phyloP scores from a whole-genome alignment of 2,113 vertebrate genomes.

The Tauraco erythrolophus region DNA sequence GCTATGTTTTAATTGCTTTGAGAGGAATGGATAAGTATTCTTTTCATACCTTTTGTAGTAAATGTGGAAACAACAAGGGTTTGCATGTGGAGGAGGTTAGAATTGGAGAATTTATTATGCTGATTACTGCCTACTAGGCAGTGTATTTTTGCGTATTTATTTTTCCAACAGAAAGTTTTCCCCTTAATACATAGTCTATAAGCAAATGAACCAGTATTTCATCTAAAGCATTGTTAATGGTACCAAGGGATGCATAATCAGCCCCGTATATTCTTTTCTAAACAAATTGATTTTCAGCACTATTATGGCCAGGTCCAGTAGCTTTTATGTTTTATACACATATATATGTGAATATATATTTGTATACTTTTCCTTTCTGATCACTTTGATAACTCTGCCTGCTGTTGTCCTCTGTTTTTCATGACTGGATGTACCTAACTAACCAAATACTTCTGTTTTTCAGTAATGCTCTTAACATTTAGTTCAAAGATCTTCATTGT shows the following conservation, averaged over 20 bases:
- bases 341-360: background rate
- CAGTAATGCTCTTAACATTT: background rate
- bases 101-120: background rate
- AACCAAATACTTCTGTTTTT: conserved; percentile 29
- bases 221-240: background rate
- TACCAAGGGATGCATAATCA: conserved; percentile 38
- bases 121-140: background rate
- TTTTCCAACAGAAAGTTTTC: background rate
- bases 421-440: conserved; percentile 2
- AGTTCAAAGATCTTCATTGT: background rate
- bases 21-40: background rate
- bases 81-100: background rate
- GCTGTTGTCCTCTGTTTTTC: background rate
- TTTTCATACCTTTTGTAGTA: background rate
- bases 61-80: background rate
- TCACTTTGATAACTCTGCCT: background rate
- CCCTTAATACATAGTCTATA: background rate
- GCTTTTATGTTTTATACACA: background rate
- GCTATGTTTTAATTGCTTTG: background rate
- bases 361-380: background rate
- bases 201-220: conserved; percentile 11
- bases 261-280: conserved; percentile 11
- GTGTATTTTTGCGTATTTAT: background rate
- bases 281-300: conserved; percentile 55
- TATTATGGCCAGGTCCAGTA: background rate